Conservation (phyloP, 2,113 vertebrate genomes). For the Raja brachyura region DNA sequence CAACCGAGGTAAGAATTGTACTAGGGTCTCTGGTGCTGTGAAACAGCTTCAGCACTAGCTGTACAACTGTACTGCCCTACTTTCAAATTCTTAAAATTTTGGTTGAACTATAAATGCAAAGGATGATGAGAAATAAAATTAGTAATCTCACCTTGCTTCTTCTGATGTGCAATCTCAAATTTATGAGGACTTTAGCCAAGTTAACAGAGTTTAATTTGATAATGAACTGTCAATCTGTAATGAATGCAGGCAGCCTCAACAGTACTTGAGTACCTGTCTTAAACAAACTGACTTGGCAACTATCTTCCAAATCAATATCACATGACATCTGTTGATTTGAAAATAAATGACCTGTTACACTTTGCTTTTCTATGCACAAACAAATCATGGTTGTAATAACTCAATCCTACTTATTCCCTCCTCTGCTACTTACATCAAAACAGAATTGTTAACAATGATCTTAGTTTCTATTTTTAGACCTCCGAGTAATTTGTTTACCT, state of each 20-base stretch:
- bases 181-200: background rate
- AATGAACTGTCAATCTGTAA: background rate
- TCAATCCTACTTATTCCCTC: background rate
- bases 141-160: background rate
- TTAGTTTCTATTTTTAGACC: background rate
- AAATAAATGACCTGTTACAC: background rate
- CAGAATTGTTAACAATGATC: background rate
- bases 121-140: too few relatives aligned
- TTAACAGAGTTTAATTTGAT: background rate
- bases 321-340: background rate
- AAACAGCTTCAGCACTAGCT: too few relatives aligned
- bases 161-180: background rate
- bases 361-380: background rate
- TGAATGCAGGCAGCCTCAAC: background rate
- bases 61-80: too few relatives aligned
- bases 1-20: too few relatives aligned
- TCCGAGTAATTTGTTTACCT: background rate
- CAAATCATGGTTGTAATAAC: background rate
- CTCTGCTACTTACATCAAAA: background rate
- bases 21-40: too few relatives aligned
- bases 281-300: background rate
- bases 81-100: too few relatives aligned
- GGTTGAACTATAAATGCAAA: too few relatives aligned
- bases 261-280: background rate
- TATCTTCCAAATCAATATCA: background rate